Evolutionary conservation across 2,797 vertebrate genomes (phyloP).

Genomic region (Malurus splendens): DNA sequence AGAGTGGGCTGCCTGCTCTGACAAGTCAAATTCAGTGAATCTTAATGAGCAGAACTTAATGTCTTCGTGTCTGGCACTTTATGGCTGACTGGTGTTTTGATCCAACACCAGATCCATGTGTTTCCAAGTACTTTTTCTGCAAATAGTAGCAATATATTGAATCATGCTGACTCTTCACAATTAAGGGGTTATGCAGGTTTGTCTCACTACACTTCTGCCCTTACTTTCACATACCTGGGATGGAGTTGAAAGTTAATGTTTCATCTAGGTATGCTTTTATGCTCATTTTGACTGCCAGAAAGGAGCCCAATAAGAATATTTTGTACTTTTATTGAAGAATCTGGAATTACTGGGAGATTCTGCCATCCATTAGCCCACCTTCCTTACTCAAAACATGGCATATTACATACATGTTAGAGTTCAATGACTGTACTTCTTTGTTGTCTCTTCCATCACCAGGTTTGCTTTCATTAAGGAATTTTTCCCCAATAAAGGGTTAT

Average conservation of each 20-base stretch:
- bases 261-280: not conserved
- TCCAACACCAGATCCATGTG: not conserved
- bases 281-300: not conserved
- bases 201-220: not conserved
- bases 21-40: not conserved
- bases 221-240: not conserved
- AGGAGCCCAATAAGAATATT: not conserved
- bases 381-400: not conserved
- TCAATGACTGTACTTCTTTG: not conserved
- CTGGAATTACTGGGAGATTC: not conserved
- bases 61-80: not conserved
- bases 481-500: not conserved
- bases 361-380: not conserved
- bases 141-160: not conserved
- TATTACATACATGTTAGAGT: not conserved
- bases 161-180: not conserved
- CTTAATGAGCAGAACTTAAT: not conserved
- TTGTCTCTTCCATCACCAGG: not conserved
- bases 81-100: not conserved
- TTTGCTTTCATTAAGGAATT: not conserved
- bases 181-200: not conserved
- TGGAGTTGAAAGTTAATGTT: not conserved
- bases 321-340: not conserved
- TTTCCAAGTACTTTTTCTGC: not conserved
- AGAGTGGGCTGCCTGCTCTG: not conserved